A percentile compares a stretch with the other conserved stretches of the same genome.
These are phyloP conservation scores for Heliconius aoede DNA, from an alignment of 2,888 invertebrate genomes.

Conservation along the genomic window DNA sequence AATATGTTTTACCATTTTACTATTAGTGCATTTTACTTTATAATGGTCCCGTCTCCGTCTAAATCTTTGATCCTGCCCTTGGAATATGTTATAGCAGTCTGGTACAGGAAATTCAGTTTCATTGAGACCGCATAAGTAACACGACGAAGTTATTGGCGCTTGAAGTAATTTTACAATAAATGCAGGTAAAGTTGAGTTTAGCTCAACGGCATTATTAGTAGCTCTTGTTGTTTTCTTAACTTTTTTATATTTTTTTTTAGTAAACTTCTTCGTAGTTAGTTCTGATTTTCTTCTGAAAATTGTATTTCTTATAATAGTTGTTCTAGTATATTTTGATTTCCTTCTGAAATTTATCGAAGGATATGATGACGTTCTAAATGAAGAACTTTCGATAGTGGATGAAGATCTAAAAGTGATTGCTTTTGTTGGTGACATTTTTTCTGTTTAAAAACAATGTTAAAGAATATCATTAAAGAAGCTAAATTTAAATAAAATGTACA, in stretches of 20 bases:
- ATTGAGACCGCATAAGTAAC: constrained; percentile 47
- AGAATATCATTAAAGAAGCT: background rate
- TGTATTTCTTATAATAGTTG: background rate
- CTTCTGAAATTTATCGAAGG: background rate
- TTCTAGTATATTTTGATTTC: background rate
- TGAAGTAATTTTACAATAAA: constrained; percentile 12
- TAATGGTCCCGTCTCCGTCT: constrained; percentile 10
- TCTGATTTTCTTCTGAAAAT: background rate
- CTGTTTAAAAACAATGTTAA: background rate
- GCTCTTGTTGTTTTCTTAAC: background rate
- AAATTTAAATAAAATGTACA: background rate
- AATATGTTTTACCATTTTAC: background rate
- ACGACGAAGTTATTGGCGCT: constrained; percentile 29
- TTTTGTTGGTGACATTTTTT: background rate
- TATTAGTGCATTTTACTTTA: constrained; percentile 45
- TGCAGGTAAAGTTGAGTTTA: constrained; percentile 1
- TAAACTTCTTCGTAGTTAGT: background rate
- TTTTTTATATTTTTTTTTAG: background rate
- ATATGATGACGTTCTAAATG: background rate
- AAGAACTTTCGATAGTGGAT: background rate
- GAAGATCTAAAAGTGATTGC: background rate
- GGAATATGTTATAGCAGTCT: constrained; percentile 43
- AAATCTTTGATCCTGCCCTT: constrained; percentile 30
- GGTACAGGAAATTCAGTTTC: constrained; percentile 41
- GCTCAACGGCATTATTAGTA: constrained; percentile 1